phyloP scores from a whole-genome alignment of 2,113 vertebrate species.

The Mugil cephalus region DNA sequence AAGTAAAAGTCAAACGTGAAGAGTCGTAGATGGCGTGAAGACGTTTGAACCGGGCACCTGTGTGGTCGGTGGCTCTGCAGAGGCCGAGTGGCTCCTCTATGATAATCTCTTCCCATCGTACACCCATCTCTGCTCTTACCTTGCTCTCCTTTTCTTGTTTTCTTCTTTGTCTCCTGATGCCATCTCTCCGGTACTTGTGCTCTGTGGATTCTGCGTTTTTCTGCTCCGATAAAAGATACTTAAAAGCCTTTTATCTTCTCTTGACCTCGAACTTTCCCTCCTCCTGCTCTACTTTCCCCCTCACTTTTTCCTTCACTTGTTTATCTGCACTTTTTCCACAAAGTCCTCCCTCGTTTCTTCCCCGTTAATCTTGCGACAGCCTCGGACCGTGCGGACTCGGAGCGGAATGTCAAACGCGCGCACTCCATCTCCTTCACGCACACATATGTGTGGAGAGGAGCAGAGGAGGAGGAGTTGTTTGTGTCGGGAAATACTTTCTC shows the following conservation, averaged over 20 bases:
- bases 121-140: constrained; percentile 26
- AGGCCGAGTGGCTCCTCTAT: constrained; percentile 3
- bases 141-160: constrained; percentile 4
- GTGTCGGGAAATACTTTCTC: constrained; percentile 18
- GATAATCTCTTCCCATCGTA: constrained; percentile 35
- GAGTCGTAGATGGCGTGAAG: background rate
- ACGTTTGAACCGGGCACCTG: constrained; percentile 25
- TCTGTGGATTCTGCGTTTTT: constrained; percentile 18
- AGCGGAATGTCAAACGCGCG: background rate
- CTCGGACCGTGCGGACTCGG: background rate
- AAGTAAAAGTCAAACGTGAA: constrained; percentile 23
- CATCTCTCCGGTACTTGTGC: constrained; percentile 9
- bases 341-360: constrained; percentile 1
- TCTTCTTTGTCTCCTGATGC: constrained; percentile 12
- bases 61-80: constrained; percentile 27
- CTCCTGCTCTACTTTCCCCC: constrained; percentile 2
- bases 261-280: constrained; percentile 9
- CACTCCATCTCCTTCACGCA: background rate
- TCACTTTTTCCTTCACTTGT: constrained; percentile 21
- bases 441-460: background rate
- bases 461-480: background rate
- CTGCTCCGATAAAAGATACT: constrained; percentile 20
- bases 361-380: constrained; percentile 29
- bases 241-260: constrained; percentile 30
- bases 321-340: constrained; percentile 11